phyloP scores from a whole-genome alignment of 2,888 invertebrate species.

The Sesia apiformis region DNA sequence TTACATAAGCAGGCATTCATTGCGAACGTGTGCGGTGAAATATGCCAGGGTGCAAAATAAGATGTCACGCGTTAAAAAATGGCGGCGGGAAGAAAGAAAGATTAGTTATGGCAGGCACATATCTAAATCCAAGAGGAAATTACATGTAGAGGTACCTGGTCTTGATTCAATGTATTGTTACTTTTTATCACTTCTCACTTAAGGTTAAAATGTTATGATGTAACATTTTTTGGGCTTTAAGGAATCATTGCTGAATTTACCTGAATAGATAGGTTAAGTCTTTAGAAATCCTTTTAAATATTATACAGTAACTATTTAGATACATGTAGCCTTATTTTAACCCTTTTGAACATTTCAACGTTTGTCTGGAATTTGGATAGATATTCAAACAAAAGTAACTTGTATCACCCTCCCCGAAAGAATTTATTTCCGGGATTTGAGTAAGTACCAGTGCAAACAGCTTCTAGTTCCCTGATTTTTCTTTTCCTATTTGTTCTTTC shows the following conservation, averaged over 20 bases:
- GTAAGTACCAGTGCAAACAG: slow-evolving; percentile 41
- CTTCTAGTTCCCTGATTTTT: slow-evolving; percentile 48
- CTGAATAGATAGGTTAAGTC: too few relatives aligned
- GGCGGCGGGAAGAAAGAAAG: slow-evolving; percentile 28
- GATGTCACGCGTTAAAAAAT: slow-evolving; percentile 51
- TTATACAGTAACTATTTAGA: too few relatives aligned
- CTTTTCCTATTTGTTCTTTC: slow-evolving; percentile 51
- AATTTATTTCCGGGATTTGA: slow-evolving; percentile 39
- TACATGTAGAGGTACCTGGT: background rate
- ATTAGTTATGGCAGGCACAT: slow-evolving; percentile 25
- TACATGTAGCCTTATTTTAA: too few relatives aligned
- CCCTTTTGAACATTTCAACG: too few relatives aligned
- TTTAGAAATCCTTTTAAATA: too few relatives aligned
- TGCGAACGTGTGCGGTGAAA: slow-evolving; percentile 27
- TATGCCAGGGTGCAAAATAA: slow-evolving; percentile 43
- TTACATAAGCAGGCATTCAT: slow-evolving; percentile 21
- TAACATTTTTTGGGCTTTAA: too few relatives aligned
- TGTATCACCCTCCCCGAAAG: slow-evolving; percentile 17
- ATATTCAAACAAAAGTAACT: background rate
- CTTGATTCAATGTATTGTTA: too few relatives aligned
- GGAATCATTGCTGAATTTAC: too few relatives aligned
- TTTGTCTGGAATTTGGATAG: too few relatives aligned
- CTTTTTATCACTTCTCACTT: too few relatives aligned
- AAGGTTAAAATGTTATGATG: too few relatives aligned
- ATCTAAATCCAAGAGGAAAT: background rate